Base-by-base conservation (phyloP, 2,113 vertebrate species). In the Siniperca knerii region DNA sequence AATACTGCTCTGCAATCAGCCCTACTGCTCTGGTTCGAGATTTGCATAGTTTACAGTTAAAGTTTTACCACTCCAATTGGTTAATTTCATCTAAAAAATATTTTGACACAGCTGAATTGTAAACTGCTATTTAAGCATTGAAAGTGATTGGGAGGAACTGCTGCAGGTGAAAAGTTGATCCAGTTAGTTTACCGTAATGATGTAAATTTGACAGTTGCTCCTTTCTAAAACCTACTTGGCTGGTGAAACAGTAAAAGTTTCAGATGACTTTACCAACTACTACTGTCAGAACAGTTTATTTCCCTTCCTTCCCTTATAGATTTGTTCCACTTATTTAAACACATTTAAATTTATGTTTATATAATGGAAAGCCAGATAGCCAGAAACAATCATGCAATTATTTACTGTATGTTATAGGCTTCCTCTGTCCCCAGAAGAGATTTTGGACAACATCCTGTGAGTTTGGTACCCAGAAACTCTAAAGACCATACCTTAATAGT, bases 391-490 rank as follows among this genome's bases (percentile, higher is more conserved):
- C 46, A 12, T 84, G 35, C 15, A 86, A 68, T 84, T 73, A 84
- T 86, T 74, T 64, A 15, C 15, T 48, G 46, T 48, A 55, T 54
- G 40, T 84, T 87, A 83, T 67, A 61, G 67, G 6, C n/a, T 48
- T 68, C 73, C n/a, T 10, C 50, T 50, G 68, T 72, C 82, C 78
- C 75, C 55, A 69, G n/a, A 75, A 84, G 83, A 80, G 48, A 75
- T 72, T 69, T 70, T 33, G 42, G 40, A 75, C 57, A 75, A 61
- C 69, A 48, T 87, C 87, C 79, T 80, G 62, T 54, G 66, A 71
- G 29, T 78, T 64, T 42, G 18, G 37, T 40, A 60, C 64, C 20
- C 13, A 52, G 40, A 35, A 67, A 40, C 35, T 37, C 1, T 18
- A 52, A 69, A 61, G 11, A 20, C 15, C 13, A 8, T 18, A 52